Evolutionary conservation across 1,140 invertebrate genomes (phyloP), one percentile per base, ranked within the genome.

Genomic region (Pseudomyrmex sp.): DNA sequence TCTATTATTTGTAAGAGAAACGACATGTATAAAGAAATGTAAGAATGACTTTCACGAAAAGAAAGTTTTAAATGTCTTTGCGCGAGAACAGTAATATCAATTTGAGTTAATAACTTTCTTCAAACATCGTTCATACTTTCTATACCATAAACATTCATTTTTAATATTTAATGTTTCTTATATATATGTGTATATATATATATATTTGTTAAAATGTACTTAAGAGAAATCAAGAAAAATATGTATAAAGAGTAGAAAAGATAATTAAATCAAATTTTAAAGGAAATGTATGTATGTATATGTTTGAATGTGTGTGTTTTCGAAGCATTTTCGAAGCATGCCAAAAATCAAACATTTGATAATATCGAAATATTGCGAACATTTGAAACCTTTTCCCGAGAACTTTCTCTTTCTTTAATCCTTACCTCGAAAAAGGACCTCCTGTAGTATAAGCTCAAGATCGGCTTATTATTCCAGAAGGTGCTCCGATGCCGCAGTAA

Each of bases 391-490:
- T 83, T 35, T 3, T 65, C 75, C 23, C 72, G 48, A 83, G 50
- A 75, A 63, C 69, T 50, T 62, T 76, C 44, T 50, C 10, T 50
- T 72, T 50, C 15, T 46, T 73, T 44, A 61, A 77, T 72, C 20
- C 44, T 23, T 58, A 26, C 61, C 80, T 56, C 56, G 54, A 52
- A 56, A n/a, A 13, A 88, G 72, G 23, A 52, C 79, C 72, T 15
- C 13, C 13, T 23, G 54, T 35, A 35, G 59, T 23, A 44, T 66
- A 59, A 26, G 15, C 54, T 2, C 35, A 50, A 26, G 48, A 61
- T 65, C 15, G 83, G 70, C 59, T 92, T 90, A 88, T 89, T 89
- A 92, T 92, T 92, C 91, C 65, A 89, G 46, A 62, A 72, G 75
- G 73, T 63, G 75, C 69, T 59, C 69, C 83, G 77, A 80, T 77